Evolutionary conservation across 1,140 invertebrate species (phyloP).

Genomic region (Calliphora vicina): DNA sequence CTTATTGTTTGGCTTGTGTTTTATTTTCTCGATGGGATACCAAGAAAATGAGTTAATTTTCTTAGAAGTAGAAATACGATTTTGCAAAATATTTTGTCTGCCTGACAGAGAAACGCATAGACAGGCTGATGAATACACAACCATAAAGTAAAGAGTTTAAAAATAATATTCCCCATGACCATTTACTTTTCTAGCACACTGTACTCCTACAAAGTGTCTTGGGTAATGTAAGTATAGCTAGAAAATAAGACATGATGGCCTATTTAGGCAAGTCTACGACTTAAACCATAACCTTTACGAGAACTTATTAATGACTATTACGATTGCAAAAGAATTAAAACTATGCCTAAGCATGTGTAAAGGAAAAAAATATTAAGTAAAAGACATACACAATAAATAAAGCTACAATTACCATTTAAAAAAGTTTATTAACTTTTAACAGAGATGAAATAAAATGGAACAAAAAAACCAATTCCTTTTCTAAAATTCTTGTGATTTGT

Average conservation of each 20-base stretch:
- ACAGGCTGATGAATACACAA: too few species aligned
- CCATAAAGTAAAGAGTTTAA: too few species aligned
- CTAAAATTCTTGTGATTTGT: neutral
- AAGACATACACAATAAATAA: neutral
- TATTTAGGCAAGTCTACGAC: slow-evolving; percentile 3
- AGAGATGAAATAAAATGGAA: neutral
- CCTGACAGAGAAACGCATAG: too few species aligned
- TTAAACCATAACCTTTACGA: slow-evolving; percentile 9
- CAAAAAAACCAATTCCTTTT: neutral
- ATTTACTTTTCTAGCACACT: neutral
- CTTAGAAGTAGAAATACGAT: neutral
- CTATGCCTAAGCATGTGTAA: neutral
- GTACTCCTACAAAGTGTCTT: neutral
- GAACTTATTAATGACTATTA: neutral
- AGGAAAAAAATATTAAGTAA: neutral
- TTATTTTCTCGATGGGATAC: neutral
- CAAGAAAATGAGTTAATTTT: neutral
- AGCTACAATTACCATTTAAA: neutral
- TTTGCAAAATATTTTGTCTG: neutral
- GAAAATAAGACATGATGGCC: neutral
- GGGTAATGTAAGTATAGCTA: neutral
- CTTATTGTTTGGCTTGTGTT: neutral
- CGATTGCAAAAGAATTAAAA: neutral
- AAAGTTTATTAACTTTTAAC: slow-evolving; percentile 7
- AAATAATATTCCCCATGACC: neutral